Evolutionary conservation across 2,797 vertebrate species (phyloP), one percentile per base, ranked within the genome.

Genomic region (Kryptolebias ocellatus): DNA sequence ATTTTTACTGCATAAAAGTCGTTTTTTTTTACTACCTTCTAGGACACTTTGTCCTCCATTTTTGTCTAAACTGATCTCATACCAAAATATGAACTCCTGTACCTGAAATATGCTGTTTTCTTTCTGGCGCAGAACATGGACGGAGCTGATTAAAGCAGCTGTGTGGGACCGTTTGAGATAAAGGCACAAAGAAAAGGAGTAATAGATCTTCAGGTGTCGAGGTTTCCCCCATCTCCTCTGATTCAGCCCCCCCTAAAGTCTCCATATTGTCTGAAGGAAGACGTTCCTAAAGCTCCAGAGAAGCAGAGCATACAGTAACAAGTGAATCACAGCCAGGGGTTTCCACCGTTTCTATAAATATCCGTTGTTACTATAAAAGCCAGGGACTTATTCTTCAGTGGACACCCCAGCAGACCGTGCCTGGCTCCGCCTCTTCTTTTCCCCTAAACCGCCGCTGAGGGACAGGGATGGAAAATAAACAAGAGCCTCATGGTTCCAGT

Each of bases 401-500:
- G 75, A 64, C 70, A 46, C 75, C 53, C 57, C 74, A 3, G n/a
- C 1, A 18, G 39, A 3, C 24, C 28, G 4, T 0, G 9, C 1
- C 4, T 44, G 46, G 4, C 55, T 28, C 50, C 37, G 39, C 51
- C 64, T 67, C 62, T 16, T 67, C 61, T 24, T 16, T 76, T 70
- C 74, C 74, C 56, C 20, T 58, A n/a, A 60, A 49, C 28, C 45
- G 72, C 39, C 16, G 73, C 58, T 71, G 45, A 80, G 65, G 64
- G 73, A 72, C 65, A 54, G 6, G 37, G 57, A 59, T 62, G 70
- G 46, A 52, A 86, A 86, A 80, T 60, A 89, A 90, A 87, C 82
- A 83, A 24, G 20, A 57, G 34, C 24, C 66, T 81, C 45, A 6
- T 31, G 57, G 68, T 89, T 90, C 85, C 87, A 92, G 87, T 70